Percentiles rank a stretch among this genome's conserved stretches.
Conservation (phyloP, 1,140 invertebrate genomes). For the Triops longicaudatus region DNA sequence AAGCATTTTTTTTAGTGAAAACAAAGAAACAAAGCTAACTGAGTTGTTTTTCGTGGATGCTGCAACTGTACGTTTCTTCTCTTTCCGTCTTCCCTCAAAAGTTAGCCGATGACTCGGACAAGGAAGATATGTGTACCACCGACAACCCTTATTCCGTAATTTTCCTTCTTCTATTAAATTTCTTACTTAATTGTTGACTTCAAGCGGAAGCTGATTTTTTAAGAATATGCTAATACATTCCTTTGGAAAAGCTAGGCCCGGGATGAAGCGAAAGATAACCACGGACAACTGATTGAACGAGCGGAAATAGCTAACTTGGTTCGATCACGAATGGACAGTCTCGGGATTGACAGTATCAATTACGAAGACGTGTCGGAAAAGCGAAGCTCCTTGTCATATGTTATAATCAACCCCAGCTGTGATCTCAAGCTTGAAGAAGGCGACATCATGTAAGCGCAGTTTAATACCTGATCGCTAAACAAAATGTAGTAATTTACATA, state of each 20-base stretch:
- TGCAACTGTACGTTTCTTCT: neutral
- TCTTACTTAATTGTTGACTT: neutral
- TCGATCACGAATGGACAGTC: constrained; percentile 81
- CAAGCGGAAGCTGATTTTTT: neutral
- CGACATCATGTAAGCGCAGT: constrained; percentile 75
- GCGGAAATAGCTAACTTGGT: constrained; percentile 93
- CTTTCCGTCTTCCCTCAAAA: constrained; percentile 35
- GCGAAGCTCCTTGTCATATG: constrained; percentile 85
- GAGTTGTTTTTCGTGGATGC: neutral
- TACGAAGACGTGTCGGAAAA: constrained; percentile 91
- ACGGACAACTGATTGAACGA: constrained; percentile 80
- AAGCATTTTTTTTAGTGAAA: too few species aligned
- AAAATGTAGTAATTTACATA: too few species aligned
- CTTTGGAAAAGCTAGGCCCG: constrained; percentile 40
- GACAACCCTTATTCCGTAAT: constrained; percentile 41
- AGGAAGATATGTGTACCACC: constrained; percentile 42
- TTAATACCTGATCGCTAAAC: constrained; percentile 20
- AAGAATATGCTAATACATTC: neutral
- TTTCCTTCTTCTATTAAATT: constrained; percentile 40
- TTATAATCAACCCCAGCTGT: constrained; percentile 97
- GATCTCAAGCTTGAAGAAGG: constrained; percentile 92
- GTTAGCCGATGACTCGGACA: constrained; percentile 43
- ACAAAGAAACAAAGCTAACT: too few species aligned
- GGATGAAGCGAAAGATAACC: constrained; percentile 75
- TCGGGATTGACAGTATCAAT: constrained; percentile 78